Conservation (phyloP, 2,113 vertebrate species). For the Malurus cyaneus region DNA sequence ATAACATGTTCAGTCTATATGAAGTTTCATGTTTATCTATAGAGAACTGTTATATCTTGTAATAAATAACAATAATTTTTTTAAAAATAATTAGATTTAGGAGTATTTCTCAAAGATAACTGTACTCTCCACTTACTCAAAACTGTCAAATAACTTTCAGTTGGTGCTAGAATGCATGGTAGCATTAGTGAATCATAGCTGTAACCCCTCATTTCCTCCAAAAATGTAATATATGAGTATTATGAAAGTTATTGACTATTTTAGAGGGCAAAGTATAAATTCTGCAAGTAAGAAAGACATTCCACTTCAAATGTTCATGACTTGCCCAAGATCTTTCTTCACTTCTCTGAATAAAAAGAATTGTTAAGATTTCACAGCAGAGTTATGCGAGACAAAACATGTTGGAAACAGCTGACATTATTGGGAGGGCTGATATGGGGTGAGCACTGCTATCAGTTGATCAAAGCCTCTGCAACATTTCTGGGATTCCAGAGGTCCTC, state of each 20-base stretch:
- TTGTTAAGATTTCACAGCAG: background rate
- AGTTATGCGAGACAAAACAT: background rate
- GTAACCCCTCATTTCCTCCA: background rate
- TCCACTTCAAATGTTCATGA: background rate
- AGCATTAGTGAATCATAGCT: background rate
- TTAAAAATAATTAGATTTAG: background rate
- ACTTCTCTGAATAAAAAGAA: background rate
- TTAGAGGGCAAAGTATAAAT: background rate
- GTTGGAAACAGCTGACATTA: background rate
- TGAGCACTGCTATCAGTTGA: background rate
- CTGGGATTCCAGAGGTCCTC: background rate
- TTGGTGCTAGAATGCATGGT: background rate
- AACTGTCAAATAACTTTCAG: background rate
- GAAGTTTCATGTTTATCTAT: background rate
- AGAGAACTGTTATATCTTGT: too few relatives aligned
- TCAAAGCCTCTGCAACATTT: constrained; percentile 15
- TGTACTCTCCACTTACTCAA: background rate
- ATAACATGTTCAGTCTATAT: background rate
- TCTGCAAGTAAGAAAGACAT: background rate
- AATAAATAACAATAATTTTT: background rate
- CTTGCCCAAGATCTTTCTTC: background rate
- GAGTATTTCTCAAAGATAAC: background rate
- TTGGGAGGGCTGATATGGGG: background rate
- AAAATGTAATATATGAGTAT: background rate
- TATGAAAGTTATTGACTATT: background rate